Evolutionary conservation across 23 tunicate genomes (phyloP).

Genomic region (Halocynthia roretzi): DNA sequence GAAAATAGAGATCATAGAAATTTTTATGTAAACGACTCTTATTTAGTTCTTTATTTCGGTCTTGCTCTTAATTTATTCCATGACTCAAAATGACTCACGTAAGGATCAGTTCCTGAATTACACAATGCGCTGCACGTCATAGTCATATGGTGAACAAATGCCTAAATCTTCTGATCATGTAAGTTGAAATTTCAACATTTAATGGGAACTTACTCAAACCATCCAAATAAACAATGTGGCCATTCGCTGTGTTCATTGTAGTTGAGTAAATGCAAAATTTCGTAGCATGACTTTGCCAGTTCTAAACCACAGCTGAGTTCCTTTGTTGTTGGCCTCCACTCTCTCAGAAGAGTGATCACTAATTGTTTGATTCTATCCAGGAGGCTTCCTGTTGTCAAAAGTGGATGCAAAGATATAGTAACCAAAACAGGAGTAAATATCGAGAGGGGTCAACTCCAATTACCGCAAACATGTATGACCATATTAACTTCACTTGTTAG

Average conservation of each 20-base stretch:
- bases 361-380: background rate
- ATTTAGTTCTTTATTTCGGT: no score
- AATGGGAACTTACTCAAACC: conserved; percentile 8
- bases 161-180: no score
- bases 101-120: no score
- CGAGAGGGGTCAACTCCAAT: background rate
- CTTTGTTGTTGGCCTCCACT: conserved; percentile 15
- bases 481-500: background rate
- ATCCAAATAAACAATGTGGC: conserved; percentile 16
- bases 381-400: conserved; percentile 1
- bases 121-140: no score
- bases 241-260: conserved; percentile 13
- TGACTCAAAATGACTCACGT: no score
- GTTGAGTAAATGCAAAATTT: background rate
- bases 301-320: background rate
- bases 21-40: no score
- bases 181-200: background rate
- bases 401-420: background rate
- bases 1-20: no score
- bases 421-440: background rate
- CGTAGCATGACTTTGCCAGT: conserved; percentile 3
- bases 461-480: background rate
- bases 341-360: conserved; percentile 12
- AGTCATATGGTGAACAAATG: no score
- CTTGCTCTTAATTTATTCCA: no score